phyloP scores from a whole-genome alignment of 2,797 vertebrate species.

The Neosilurus hyrtlii region DNA sequence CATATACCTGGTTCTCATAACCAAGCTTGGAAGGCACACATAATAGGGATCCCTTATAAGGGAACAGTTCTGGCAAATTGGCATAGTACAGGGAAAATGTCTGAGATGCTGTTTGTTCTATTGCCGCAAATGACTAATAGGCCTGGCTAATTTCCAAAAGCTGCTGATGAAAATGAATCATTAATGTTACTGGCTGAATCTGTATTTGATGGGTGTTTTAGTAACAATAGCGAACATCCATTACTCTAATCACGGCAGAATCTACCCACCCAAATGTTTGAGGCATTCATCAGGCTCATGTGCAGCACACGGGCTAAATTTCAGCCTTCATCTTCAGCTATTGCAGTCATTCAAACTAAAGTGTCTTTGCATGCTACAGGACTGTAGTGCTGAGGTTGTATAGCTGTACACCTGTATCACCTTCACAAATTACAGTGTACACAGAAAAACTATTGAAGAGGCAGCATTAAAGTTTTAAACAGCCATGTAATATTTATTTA shows the following conservation, averaged over 20 bases:
- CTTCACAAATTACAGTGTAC: background rate
- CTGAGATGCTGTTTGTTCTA: too few species aligned
- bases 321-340: background rate
- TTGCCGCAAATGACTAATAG: background rate
- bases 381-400: background rate
- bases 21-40: background rate
- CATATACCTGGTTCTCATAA: too few species aligned
- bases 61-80: background rate
- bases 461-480: background rate
- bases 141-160: background rate
- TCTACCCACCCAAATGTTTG: background rate
- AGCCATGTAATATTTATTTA: background rate
- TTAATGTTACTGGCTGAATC: background rate
- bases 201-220: background rate
- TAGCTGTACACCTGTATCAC: background rate
- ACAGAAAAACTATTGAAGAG: background rate
- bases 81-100: too few species aligned
- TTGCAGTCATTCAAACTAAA: background rate
- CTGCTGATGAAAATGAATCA: constrained; percentile 3
- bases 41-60: background rate
- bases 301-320: background rate
- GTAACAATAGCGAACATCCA: background rate
- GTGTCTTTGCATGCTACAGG: background rate
- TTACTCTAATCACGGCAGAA: background rate
- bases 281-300: background rate